These are phyloP conservation scores for Psilopsiagon aymara DNA, from an alignment of 2,113 vertebrate genomes.

Conservation along the genomic window DNA sequence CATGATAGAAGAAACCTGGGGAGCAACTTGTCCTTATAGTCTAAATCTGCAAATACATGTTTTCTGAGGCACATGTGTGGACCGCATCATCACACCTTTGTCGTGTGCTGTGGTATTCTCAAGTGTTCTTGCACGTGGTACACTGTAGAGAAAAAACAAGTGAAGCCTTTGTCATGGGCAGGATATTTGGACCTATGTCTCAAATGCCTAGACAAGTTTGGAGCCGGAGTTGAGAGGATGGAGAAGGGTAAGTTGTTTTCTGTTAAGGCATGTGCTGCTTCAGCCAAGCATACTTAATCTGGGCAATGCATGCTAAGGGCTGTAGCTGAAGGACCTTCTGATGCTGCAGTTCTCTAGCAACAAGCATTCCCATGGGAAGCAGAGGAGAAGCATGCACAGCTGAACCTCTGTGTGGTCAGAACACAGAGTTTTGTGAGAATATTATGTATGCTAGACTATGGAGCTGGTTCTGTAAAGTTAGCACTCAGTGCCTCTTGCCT, in stretches of 20 bases:
- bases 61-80: not conserved
- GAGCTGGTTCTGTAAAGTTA: not conserved
- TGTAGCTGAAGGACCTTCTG: not conserved
- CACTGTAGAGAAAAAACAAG: not conserved
- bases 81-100: not conserved
- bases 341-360: not conserved
- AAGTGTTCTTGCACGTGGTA: not conserved
- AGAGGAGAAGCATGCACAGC: not conserved
- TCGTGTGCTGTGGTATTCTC: not conserved
- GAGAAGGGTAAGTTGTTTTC: not conserved
- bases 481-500: not conserved
- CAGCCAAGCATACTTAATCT: not conserved
- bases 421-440: not conserved
- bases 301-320: not conserved
- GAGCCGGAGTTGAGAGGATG: not conserved
- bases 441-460: not conserved
- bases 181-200: not conserved
- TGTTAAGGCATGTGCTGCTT: not conserved
- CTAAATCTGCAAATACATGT: not conserved
- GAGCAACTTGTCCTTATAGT: not conserved
- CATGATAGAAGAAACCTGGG: not conserved
- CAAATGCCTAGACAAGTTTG: not conserved
- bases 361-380: not conserved
- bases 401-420: not conserved
- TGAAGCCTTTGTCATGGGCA: not conserved